phyloP scores from a whole-genome alignment of 1,140 invertebrate species.

The Tetramorium simillimum region DNA sequence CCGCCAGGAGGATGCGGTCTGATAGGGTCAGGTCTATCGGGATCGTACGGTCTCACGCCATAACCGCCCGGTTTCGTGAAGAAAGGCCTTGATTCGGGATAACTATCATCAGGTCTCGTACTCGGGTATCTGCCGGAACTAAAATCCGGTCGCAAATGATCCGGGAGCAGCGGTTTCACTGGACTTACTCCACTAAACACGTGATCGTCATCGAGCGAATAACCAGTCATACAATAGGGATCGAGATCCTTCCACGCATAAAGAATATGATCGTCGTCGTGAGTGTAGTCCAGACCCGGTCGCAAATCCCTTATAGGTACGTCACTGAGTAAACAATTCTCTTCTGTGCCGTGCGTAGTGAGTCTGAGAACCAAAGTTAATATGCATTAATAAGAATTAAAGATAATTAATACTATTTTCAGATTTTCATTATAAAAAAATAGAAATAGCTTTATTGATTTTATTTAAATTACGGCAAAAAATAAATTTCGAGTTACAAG shows the following conservation, averaged over 20 bases:
- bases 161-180: slow-evolving; percentile 22
- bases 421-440: background rate
- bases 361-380: slow-evolving; percentile 56
- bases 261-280: slow-evolving; percentile 87
- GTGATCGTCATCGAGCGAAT: slow-evolving; percentile 27
- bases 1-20: background rate
- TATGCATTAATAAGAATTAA: background rate
- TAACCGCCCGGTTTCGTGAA: slow-evolving; percentile 19
- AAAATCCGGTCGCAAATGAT: background rate
- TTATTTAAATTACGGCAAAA: background rate
- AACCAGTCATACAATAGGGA: slow-evolving; percentile 76
- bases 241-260: slow-evolving; percentile 88
- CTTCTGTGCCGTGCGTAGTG: slow-evolving; percentile 58
- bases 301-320: slow-evolving; percentile 89
- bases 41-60: slow-evolving; percentile 45
- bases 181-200: background rate
- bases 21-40: slow-evolving; percentile 42
- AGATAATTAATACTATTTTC: background rate
- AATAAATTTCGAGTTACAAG: background rate
- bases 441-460: background rate
- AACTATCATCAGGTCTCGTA: background rate
- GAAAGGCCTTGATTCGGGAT: slow-evolving; percentile 16
- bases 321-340: slow-evolving; percentile 90
- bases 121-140: background rate
- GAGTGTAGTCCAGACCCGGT: slow-evolving; percentile 88